These are phyloP conservation scores for Chrysomallon squamiferum DNA, from an alignment of 1,140 invertebrate genomes.

Conservation along the genomic window DNA sequence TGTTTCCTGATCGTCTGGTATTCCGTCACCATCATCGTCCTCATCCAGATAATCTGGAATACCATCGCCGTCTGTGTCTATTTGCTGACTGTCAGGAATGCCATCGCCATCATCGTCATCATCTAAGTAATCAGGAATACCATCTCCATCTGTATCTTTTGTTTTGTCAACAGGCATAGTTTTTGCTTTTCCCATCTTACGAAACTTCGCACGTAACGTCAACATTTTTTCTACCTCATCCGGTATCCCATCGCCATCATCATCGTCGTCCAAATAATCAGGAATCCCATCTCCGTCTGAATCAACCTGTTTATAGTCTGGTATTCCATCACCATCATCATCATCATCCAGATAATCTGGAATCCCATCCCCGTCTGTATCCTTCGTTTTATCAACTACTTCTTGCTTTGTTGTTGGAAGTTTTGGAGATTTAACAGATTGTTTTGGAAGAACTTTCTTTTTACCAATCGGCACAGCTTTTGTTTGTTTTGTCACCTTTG, in stretches of 20 bases:
- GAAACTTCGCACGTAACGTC: too few species aligned
- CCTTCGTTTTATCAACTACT: constrained; percentile 39
- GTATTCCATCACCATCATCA: constrained; percentile 43
- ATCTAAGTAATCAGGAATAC: constrained; percentile 57
- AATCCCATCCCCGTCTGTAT: constrained; percentile 52
- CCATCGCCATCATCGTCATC: constrained; percentile 57
- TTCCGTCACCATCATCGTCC: constrained; percentile 50
- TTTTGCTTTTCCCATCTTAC: constrained; percentile 8
- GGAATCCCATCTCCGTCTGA: constrained; percentile 46
- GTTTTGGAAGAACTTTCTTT: constrained; percentile 49
- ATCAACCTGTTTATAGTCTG: constrained; percentile 40
- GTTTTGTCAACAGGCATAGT: neutral
- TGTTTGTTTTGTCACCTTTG: constrained; percentile 47
- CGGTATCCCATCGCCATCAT: constrained; percentile 44
- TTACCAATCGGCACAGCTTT: constrained; percentile 41
- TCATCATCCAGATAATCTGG: constrained; percentile 51
- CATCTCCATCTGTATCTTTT: constrained; percentile 36
- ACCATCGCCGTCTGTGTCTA: constrained; percentile 51
- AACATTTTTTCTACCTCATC: constrained; percentile 28
- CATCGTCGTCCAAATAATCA: constrained; percentile 47
- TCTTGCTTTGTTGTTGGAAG: constrained; percentile 43
- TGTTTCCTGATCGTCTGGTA: constrained; percentile 47
- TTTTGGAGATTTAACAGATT: constrained; percentile 47
- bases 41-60: constrained; percentile 45
- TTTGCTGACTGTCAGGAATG: constrained; percentile 42